These are phyloP conservation scores for Nesoenas mayeri DNA, from an alignment of 2,113 vertebrate genomes.

Conservation along the genomic window DNA sequence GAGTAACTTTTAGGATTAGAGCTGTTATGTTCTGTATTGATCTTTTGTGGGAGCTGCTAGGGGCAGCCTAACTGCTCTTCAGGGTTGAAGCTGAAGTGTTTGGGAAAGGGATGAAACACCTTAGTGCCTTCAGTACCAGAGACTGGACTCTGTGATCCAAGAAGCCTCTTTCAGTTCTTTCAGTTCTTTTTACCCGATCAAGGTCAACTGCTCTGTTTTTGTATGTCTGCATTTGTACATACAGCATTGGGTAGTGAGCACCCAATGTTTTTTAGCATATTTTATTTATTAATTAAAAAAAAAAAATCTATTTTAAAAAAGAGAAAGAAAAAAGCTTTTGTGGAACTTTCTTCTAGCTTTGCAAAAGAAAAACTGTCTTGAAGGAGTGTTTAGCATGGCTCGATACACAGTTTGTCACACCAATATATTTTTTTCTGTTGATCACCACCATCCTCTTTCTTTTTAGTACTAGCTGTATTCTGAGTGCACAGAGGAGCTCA, in stretches of 20 bases:
- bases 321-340: neutral
- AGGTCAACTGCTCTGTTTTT: neutral
- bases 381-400: neutral
- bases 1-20: neutral
- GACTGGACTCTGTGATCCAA: neutral
- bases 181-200: neutral
- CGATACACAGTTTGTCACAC: neutral
- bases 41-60: neutral
- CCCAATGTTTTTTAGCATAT: neutral
- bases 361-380: neutral
- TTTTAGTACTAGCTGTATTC: neutral
- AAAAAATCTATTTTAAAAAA: neutral
- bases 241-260: neutral
- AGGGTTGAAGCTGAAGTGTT: neutral
- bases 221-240: conserved; percentile 11
- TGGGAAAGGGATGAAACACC: neutral
- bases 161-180: neutral
- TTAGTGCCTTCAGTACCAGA: neutral
- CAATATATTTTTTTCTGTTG: neutral
- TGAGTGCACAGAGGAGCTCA: neutral
- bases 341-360: neutral
- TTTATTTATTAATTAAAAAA: neutral
- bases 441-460: neutral
- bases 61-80: neutral
- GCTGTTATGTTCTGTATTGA: neutral